Conservation (phyloP, 2,888 invertebrate species). For the Heliconius hortense region DNA sequence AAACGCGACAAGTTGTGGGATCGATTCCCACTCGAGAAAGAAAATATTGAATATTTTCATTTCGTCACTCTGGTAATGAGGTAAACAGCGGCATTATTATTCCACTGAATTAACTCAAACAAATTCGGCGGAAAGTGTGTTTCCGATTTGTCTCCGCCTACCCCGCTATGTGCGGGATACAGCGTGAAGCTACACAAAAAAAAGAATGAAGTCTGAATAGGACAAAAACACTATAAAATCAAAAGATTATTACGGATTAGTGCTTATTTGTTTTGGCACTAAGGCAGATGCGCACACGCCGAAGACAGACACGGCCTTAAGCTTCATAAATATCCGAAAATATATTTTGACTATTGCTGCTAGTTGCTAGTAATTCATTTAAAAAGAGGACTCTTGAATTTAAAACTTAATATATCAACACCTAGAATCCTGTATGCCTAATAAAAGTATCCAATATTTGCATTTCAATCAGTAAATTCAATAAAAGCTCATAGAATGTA, state of each 20-base stretch:
- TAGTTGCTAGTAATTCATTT: not conserved
- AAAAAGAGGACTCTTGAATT: not conserved
- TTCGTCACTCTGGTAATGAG: too few species aligned
- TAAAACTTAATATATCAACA: not conserved
- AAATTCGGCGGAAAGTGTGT: too few species aligned
- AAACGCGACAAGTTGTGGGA: too few species aligned
- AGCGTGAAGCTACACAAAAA: too few species aligned
- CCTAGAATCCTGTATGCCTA: not conserved
- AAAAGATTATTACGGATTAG: conserved; percentile 48
- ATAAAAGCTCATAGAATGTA: not conserved
- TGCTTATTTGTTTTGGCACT: conserved; percentile 77
- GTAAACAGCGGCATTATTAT: too few species aligned
- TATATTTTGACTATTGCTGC: too few species aligned
- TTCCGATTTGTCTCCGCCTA: too few species aligned
- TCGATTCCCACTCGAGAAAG: too few species aligned
- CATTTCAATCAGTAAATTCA: not conserved
- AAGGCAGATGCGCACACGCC: conserved; percentile 65
- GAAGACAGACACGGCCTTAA: conserved; percentile 72
- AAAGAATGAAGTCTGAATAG: conserved; percentile 6
- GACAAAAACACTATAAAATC: conserved; percentile 29
- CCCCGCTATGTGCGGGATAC: too few species aligned
- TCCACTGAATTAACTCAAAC: too few species aligned
- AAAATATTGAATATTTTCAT: too few species aligned
- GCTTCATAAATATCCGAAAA: conserved; percentile 61
- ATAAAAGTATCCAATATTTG: not conserved